These are phyloP conservation scores for Cladorhizidae sp. DNA, from an alignment of 37 sponge, comb jelly and placozoan genomes.

Conservation along the genomic window DNA sequence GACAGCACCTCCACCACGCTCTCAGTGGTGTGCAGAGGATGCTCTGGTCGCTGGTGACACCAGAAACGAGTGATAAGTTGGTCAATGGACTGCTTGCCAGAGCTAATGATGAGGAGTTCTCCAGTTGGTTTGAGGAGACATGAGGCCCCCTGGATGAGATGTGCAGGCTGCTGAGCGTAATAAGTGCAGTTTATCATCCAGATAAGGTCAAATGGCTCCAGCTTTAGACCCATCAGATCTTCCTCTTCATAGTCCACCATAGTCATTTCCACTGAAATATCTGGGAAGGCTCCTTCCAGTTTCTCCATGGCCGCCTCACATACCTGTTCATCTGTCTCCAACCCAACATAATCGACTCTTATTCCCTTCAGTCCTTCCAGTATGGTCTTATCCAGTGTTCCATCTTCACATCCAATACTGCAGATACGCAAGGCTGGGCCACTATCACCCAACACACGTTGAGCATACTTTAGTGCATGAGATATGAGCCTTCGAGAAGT, in stretches of 20 bases:
- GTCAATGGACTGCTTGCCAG: constrained; percentile 26
- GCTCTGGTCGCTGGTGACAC: constrained; percentile 24
- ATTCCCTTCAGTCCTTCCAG: constrained; percentile 4
- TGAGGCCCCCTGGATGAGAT: not conserved
- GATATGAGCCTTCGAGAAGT: constrained; percentile 4
- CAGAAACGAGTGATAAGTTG: constrained; percentile 43
- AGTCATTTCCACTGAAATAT: not conserved
- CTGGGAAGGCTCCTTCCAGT: not conserved
- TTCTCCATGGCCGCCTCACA: constrained; percentile 36
- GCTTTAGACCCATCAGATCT: not conserved
- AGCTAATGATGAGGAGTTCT: constrained; percentile 31
- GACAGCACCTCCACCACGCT: not conserved
- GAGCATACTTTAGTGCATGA: not conserved
- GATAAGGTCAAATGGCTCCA: constrained; percentile 32
- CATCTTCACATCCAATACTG: constrained; percentile 50
- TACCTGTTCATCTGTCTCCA: constrained; percentile 19
- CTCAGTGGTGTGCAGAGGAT: constrained; percentile 21
- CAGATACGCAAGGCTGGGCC: constrained; percentile 2
- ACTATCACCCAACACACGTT: not conserved
- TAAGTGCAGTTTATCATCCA: constrained; percentile 37
- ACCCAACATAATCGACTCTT: constrained; percentile 12
- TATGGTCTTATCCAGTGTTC: constrained; percentile 17
- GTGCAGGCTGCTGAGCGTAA: constrained; percentile 13
- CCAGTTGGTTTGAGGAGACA: constrained; percentile 34
- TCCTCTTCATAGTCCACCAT: constrained; percentile 33